phyloP scores from a whole-genome alignment of 2,113 vertebrate species.

The Stigmatopora argus region DNA sequence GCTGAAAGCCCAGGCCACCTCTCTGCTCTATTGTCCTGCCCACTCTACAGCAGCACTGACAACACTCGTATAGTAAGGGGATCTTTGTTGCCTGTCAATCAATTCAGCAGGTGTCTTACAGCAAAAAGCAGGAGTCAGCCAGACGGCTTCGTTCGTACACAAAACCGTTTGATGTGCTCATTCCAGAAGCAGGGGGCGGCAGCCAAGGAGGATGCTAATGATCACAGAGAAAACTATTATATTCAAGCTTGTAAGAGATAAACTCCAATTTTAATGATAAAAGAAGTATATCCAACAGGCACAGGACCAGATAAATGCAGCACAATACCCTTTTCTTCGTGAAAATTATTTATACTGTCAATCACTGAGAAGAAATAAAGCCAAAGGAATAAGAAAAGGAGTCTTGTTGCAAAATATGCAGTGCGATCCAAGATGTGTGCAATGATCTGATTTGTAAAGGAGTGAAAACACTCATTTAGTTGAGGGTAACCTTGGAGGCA shows the following conservation, averaged over 20 bases:
- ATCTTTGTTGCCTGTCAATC: slow-evolving; percentile 64
- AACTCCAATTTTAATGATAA: slow-evolving; percentile 72
- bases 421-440: slow-evolving; percentile 47
- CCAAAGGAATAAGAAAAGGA: slow-evolving; percentile 40
- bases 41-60: slow-evolving; percentile 49
- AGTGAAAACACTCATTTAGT: slow-evolving; percentile 38
- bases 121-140: slow-evolving; percentile 58
- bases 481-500: slow-evolving; percentile 47
- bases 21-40: slow-evolving; percentile 59
- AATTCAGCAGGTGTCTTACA: slow-evolving; percentile 73
- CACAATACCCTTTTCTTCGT: slow-evolving; percentile 25
- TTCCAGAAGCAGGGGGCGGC: slow-evolving; percentile 44
- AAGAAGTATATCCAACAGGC: slow-evolving; percentile 56
- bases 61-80: slow-evolving; percentile 45
- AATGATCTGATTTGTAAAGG: slow-evolving; percentile 46
- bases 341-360: slow-evolving; percentile 56
- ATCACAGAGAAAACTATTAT: slow-evolving; percentile 63
- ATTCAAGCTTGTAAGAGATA: slow-evolving; percentile 65
- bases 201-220: slow-evolving; percentile 66
- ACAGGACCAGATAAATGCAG: slow-evolving; percentile 43
- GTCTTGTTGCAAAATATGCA: slow-evolving; percentile 49
- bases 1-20: slow-evolving; percentile 65
- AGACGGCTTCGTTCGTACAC: slow-evolving; percentile 55
- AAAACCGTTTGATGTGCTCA: slow-evolving; percentile 66
- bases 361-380: slow-evolving; percentile 52